Evolutionary conservation across 2,113 vertebrate genomes (phyloP), one percentile per base, ranked within the genome.

Genomic region (Microcebus jonahi): DNA sequence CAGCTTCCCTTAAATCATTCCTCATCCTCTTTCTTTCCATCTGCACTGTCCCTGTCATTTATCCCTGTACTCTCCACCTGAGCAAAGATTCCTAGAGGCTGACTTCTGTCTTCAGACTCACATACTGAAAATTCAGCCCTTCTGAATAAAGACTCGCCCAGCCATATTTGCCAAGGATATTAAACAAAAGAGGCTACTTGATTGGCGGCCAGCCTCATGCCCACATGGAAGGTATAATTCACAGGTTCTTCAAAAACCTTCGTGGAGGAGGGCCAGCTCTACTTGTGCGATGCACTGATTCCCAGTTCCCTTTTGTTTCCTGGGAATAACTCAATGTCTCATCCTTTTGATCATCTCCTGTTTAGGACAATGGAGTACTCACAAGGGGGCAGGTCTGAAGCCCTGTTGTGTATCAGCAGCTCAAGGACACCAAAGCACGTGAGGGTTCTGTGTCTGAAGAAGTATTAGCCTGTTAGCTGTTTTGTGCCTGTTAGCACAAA

Each of bases 371-470:
- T 18, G 25, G 61, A 75, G 8, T 88, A 55, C 88, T 92, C 55
- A 73, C 39, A 73, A 84, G 71, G 21, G 96, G 53, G 91, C 7
- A 67, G 53, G 0, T 93, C 82, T 59, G 39, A 82, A 67, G 15
- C 27, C 0, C 86, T 94, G 23, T 48, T 97, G 75, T 45, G 67
- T 81, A 45, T 88, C 79, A 95, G 95, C 97, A 73, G 91, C 90
- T 94, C 61, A 50, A 95, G 65, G 88, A 61, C 88, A 5, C 36
- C 31, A 42, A 88, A 88, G 95, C 67, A 88, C 79, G 85, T 36
- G 73, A 75, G 68, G 18, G 29, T 70, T 85, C 80, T 91, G 76
- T n/a, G n/a, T 93, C 79, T 53, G 65, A 80, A 70, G 71, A 90
- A 91, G 61, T 76, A 90, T 50, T 71, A 73, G 67, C 42, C 39